Conservation (phyloP, 2,113 vertebrate species). For the Chinchilla lanigera region DNA sequence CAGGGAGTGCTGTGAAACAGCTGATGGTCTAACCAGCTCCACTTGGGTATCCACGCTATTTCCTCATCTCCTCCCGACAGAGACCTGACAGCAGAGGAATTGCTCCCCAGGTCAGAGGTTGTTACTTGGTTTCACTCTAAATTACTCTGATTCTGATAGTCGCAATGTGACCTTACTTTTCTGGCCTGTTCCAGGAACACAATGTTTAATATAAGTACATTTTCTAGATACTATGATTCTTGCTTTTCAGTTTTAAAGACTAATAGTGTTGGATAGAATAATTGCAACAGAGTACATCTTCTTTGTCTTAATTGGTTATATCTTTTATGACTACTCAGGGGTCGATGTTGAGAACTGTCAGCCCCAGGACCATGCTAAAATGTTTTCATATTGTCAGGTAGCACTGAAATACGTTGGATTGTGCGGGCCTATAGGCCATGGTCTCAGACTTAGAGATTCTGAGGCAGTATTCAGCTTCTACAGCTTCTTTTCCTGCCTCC, state of each 20-base stretch:
- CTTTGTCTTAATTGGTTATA: not conserved
- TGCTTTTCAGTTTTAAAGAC: slow-evolving; percentile 20
- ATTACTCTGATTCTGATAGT: not conserved
- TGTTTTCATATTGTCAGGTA: not conserved
- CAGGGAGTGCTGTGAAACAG: not conserved
- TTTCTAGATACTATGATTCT: not conserved
- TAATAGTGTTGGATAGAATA: not conserved
- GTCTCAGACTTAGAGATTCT: not conserved
- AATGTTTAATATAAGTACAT: not conserved
- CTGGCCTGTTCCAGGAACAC: not conserved
- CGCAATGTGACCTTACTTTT: not conserved
- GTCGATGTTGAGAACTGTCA: not conserved
- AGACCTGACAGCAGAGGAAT: not conserved
- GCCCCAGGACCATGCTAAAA: not conserved
- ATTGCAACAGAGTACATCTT: not conserved
- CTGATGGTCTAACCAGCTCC: not conserved
- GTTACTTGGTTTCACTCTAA: not conserved
- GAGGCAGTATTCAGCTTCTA: not conserved
- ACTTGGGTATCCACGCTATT: too few relatives aligned
- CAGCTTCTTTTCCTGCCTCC: not conserved
- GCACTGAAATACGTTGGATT: not conserved
- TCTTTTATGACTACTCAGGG: not conserved
- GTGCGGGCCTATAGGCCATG: not conserved
- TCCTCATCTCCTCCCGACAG: not conserved
- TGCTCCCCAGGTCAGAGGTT: not conserved